Base-by-base conservation (phyloP, 2,113 vertebrate genomes). In the Gavia stellata region DNA sequence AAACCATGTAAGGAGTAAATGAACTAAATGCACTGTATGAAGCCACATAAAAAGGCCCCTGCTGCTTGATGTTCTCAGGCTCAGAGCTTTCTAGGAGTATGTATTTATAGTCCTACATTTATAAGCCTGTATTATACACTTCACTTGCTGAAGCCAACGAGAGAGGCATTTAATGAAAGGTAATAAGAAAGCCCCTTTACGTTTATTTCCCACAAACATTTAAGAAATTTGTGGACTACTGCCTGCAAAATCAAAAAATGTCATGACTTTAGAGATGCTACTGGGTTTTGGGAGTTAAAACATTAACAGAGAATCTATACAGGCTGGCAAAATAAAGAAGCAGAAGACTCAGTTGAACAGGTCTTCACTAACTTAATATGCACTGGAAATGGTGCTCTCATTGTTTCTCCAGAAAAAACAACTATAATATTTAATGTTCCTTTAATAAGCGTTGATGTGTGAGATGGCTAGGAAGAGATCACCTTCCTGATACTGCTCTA, bases 61-160 rank as follows among this genome's bases (percentile, higher is more conserved):
- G 94, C 84, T 94, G 91, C 81, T 95, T 68, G 38, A 86, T 91
- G 55, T 95, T 94, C 81, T 85, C 81, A 85, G 89, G 70, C 62
- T 92, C 45, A 82, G 58, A 97, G 85, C 78, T 71, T 94, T 95
- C 89, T 90, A 92, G 74, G 84, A 94, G 65, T 72, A 36, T 82
- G 33, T 95, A 96, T 95, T 96, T 94, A 90, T 83, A 94, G 86
- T 49, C 59, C 66, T 93, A 71, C 52, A 84, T 88, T 94, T 94
- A 95, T n/a, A 87, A 21, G 44, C 14, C 40, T 81, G 28, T 44
- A 68, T 83, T 87, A 72, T 44, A 56, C 28, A 42, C 74, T 91
- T 89, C 38, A 75, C 36, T 77, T 78, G 36, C 42, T 0, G 8
- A 67, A 72, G 91, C 59, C 44, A 86, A 52, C 31, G 42, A 84